Base-by-base conservation (phyloP, 2,888 invertebrate species). In the Morinoia aosen region DNA sequence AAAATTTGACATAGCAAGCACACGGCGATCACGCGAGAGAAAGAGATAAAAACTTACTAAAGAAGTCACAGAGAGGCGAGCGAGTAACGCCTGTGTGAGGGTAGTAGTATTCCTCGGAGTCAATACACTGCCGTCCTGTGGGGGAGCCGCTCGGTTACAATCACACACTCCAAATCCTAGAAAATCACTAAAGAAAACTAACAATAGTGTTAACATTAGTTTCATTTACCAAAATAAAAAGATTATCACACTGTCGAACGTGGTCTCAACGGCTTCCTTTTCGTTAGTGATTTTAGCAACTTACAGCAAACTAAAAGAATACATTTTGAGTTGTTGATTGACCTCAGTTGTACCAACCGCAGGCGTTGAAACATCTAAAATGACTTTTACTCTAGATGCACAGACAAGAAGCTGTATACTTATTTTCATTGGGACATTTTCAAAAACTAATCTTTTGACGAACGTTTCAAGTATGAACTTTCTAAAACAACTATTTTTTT, bases 101-200 rank as follows among this genome's bases (percentile, higher is more conserved):
- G 95, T 96, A 96, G 96, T 95, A 96, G 96, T 95, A 96, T 95
- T 96, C 96, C 94, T 96, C 96, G 88, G 96, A 96, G 96, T 96
- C 96, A 95, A 96, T 96, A 91, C 96, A 96, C 95, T 95, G 96
- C 95, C 95, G 95, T 91, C 96, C 96, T 96, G 96, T 91, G 96
- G 96, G 96, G 95, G 95, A 96, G 61, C 91, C 56, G 48, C 3
- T 33, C 10, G 39, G 93, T 93, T 93, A 93, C 57, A 11, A 88
- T 48, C 40, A 40, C 90, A 90, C 90, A 40, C 48, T 48, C 11
- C 40, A 76, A 76, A 19, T 33, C 16, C 25, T 33, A 76, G 25
- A 76, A 25, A 33, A 76, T 76, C 25, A 48, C 48, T 48, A 5
- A 2, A 48, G n/a, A 48, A 5, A 48, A 48, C 3, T 48, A 76